Evolutionary conservation across 2,888 invertebrate genomes (phyloP).

Genomic region (Seladonia tumulorum): DNA sequence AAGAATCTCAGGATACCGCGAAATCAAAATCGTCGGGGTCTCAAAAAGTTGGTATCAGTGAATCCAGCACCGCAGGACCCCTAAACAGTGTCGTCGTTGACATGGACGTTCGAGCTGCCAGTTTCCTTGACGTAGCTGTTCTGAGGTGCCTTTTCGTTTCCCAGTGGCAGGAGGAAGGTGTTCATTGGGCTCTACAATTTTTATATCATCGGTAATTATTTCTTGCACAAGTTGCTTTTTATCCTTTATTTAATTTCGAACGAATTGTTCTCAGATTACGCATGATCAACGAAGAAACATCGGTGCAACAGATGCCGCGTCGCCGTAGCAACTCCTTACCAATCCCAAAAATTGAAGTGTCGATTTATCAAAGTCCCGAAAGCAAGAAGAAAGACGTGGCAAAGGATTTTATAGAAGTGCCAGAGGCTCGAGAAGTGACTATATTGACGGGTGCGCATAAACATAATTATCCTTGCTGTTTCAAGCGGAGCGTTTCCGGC

Average conservation of each 20-base stretch:
- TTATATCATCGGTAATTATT: slow-evolving; percentile 91
- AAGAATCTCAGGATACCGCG: slow-evolving; percentile 54
- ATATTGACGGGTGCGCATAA: slow-evolving; percentile 86
- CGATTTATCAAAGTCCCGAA: slow-evolving; percentile 92
- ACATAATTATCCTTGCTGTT: neutral
- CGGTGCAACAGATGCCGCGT: slow-evolving; percentile 91
- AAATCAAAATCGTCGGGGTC: slow-evolving; percentile 53
- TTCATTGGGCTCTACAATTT: slow-evolving; percentile 98
- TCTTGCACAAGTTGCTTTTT: neutral
- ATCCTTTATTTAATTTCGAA: neutral
- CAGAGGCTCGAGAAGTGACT: slow-evolving; percentile 89
- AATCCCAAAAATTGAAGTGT: slow-evolving; percentile 96
- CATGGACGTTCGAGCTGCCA: slow-evolving; percentile 92
- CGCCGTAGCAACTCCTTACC: slow-evolving; percentile 97
- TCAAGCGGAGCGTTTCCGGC: neutral
- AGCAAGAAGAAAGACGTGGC: slow-evolving; percentile 87
- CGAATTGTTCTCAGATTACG: slow-evolving; percentile 87
- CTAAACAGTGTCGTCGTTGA: slow-evolving; percentile 66
- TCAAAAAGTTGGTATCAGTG: slow-evolving; percentile 57
- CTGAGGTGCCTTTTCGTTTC: slow-evolving; percentile 97
- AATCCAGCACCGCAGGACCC: slow-evolving; percentile 66
- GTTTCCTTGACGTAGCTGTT: slow-evolving; percentile 98
- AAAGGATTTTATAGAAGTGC: slow-evolving; percentile 92
- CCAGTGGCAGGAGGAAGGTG: slow-evolving; percentile 99
- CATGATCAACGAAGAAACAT: slow-evolving; percentile 94